A percentile compares a stretch with the other conserved stretches of the same genome.
phyloP scores from a whole-genome alignment of 1,140 invertebrate genomes.

The Drosophila lini region DNA sequence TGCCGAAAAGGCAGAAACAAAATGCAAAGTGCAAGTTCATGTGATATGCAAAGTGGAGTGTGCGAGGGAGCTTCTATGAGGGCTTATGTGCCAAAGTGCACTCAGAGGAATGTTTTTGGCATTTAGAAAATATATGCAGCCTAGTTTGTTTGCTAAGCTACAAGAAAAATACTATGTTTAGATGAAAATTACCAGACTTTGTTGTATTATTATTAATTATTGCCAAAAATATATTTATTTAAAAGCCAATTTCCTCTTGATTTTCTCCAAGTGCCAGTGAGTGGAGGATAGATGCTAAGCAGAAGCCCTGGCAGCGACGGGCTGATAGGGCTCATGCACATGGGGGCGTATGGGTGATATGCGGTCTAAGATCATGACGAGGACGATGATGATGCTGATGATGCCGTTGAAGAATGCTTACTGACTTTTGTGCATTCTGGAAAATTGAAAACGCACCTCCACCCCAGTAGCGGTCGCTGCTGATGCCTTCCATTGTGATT shows the following conservation, averaged over 20 bases:
- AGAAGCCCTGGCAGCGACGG: slow-evolving; percentile 35
- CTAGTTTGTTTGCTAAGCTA: not conserved
- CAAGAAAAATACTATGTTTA: not conserved
- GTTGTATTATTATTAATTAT: no score
- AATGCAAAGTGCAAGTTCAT: slow-evolving; percentile 78
- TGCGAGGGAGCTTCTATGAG: slow-evolving; percentile 20
- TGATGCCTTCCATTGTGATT: slow-evolving; percentile 32
- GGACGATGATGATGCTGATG: slow-evolving; percentile 17
- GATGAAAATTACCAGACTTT: no score
- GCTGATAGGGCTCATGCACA: slow-evolving; percentile 30
- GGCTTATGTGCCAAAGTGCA: slow-evolving; percentile 22
- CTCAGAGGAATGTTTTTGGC: not conserved
- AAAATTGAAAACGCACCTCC: slow-evolving; percentile 45
- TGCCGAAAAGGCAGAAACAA: slow-evolving; percentile 47
- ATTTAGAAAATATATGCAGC: no score
- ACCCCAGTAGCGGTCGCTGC: slow-evolving; percentile 2
- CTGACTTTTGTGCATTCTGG: slow-evolving; percentile 48
- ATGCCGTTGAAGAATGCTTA: slow-evolving; percentile 38
- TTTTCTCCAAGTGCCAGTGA: not conserved
- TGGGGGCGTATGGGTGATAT: slow-evolving; percentile 54
- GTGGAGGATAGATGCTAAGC: slow-evolving; percentile 21
- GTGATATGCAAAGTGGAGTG: slow-evolving; percentile 76
- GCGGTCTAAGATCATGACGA: slow-evolving; percentile 32
- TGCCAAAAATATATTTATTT: not conserved
- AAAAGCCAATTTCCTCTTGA: not conserved